phyloP scores from a whole-genome alignment of 2,888 invertebrate genomes.

The Caenorhabditis parvicauda region DNA sequence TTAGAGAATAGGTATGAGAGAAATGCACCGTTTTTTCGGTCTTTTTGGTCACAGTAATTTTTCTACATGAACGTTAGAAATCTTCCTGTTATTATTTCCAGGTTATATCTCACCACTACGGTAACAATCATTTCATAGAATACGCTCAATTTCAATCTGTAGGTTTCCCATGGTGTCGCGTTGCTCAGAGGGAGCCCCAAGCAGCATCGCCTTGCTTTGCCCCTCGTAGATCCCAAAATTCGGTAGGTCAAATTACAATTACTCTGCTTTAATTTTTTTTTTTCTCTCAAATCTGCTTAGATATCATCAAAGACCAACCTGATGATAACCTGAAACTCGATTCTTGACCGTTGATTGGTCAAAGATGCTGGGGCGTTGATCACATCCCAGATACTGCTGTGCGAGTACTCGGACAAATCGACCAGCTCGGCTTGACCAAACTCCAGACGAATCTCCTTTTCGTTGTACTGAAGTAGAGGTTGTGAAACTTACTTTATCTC shows the following conservation, averaged over 20 bases:
- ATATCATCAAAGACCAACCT: too few species aligned
- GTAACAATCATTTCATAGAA: too few species aligned
- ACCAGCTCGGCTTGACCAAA: slow-evolving; percentile 91
- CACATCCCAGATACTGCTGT: slow-evolving; percentile 97
- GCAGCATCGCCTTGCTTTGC: not conserved
- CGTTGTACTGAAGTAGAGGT: slow-evolving; percentile 72
- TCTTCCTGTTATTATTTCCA: too few species aligned
- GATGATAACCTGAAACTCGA: slow-evolving; percentile 58
- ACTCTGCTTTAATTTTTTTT: slow-evolving; percentile 14
- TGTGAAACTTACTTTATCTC: not conserved
- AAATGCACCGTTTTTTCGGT: too few species aligned
- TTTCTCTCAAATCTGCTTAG: not conserved
- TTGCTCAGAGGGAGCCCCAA: too few species aligned
- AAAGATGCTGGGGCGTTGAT: slow-evolving; percentile 72
- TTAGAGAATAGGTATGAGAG: too few species aligned
- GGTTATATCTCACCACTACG: too few species aligned
- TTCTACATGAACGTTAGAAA: too few species aligned
- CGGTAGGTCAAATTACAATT: too few species aligned
- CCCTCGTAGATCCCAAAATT: not conserved
- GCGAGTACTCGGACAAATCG: slow-evolving; percentile 93
- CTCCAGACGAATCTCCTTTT: slow-evolving; percentile 90
- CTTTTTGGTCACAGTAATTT: too few species aligned
- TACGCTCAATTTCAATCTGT: too few species aligned
- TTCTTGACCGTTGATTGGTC: slow-evolving; percentile 49
- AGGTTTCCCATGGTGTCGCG: too few species aligned